phyloP scores from a whole-genome alignment of 2,113 vertebrate species.

The Phrynosoma blainvillii region DNA sequence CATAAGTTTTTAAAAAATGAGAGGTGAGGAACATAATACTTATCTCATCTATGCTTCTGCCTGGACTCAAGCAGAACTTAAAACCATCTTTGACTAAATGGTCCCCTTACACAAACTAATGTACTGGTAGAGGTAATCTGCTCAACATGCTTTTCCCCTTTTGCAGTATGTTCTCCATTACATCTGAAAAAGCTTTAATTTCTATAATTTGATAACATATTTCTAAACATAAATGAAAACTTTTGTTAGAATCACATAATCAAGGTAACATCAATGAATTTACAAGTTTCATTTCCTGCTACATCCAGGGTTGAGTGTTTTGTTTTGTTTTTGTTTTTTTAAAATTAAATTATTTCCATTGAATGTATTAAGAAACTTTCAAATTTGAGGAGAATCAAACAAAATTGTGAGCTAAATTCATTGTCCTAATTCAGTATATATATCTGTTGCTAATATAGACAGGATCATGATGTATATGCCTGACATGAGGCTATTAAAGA shows the following conservation, averaged over 20 bases:
- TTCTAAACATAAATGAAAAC: not conserved
- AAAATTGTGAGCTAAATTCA: too few relatives aligned
- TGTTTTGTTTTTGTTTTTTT: not conserved
- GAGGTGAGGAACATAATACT: too few relatives aligned
- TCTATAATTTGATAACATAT: not conserved
- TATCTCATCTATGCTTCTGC: not conserved
- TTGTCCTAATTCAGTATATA: too few relatives aligned
- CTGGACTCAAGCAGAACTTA: not conserved
- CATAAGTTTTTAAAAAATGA: not conserved
- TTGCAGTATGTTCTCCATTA: too few relatives aligned
- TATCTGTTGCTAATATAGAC: too few relatives aligned
- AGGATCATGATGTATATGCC: too few relatives aligned
- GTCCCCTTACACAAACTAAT: not conserved
- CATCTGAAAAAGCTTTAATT: not conserved
- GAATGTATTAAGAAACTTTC: too few relatives aligned
- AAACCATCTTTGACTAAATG: not conserved
- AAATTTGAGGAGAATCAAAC: not conserved
- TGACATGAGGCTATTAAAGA: too few relatives aligned
- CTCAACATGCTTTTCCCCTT: not conserved
- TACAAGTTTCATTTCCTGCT: not conserved
- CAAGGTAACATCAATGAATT: not conserved
- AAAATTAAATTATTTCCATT: too few relatives aligned
- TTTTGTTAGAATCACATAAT: not conserved
- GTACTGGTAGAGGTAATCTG: not conserved
- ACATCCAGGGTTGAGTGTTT: not conserved